A percentile compares a stretch with the other conserved stretches of the same genome.
phyloP scores from a whole-genome alignment of 1,140 invertebrate genomes.

The Hirudo medicinalis region DNA sequence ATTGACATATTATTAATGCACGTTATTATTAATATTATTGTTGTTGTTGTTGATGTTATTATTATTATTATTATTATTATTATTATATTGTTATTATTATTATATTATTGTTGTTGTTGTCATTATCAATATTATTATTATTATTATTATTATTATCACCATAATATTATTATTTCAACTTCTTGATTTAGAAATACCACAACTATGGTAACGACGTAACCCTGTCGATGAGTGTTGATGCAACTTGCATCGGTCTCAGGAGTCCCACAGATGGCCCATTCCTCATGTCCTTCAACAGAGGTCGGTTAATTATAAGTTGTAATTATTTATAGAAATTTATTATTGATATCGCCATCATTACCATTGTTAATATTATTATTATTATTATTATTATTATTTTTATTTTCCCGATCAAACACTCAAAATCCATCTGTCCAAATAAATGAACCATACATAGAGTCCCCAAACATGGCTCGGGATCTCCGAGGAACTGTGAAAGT shows the following conservation, averaged over 20 bases:
- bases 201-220: conserved; percentile 17
- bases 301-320: neutral
- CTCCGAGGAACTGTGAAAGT: too few relatives aligned
- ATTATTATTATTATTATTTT: too few relatives aligned
- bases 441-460: too few relatives aligned
- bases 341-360: too few relatives aligned
- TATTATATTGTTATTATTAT: conserved; percentile 1
- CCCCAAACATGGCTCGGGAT: too few relatives aligned
- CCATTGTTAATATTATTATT: too few relatives aligned
- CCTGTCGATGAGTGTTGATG: conserved; percentile 18
- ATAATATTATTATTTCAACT: conserved; percentile 7
- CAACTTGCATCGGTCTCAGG: conserved; percentile 18
- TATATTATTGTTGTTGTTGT: neutral
- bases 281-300: conserved; percentile 13
- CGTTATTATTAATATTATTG: too few relatives aligned
- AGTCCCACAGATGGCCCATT: conserved; percentile 14
- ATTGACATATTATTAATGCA: too few relatives aligned
- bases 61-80: neutral
- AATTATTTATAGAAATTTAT: too few relatives aligned
- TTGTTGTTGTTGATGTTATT: too few relatives aligned
- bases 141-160: neutral
- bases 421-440: too few relatives aligned
- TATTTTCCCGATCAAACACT: too few relatives aligned
- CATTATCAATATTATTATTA: neutral
- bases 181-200: conserved; percentile 14